Base-by-base conservation (phyloP, 64 coral and sea anemone species). In the Montipora efflorescens region DNA sequence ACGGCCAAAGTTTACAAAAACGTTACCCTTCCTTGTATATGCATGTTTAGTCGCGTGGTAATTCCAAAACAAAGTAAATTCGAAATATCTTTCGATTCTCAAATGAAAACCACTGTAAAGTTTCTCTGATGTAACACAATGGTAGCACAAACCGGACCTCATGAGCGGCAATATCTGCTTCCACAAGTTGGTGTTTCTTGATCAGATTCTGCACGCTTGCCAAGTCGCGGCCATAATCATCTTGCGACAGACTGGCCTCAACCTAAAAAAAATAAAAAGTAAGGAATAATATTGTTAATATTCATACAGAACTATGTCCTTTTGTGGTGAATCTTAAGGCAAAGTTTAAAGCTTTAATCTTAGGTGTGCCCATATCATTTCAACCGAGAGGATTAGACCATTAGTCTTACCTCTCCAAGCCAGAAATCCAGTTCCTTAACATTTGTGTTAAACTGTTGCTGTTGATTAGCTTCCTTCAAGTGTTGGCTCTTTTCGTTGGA, bases 151-250 rank as follows among this genome's bases (percentile, higher is more conserved):
- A 55, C 19, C 87, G 45, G 19, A 97, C 95, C 89, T 99, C 95
- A 46, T 99, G 98, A 44, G 98, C 98, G 71, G 98, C 92, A 25
- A 99, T 87, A 36, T 99, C 98, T 15, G 98, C 95, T 62, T 99
- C 98, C 11, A 99, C 95, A 57, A 99, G 87, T 74, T 99, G 98
- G 79, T 99, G 98, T 70, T 99, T 99, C 90, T 99, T 99, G 52
- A 96, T 94, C 64, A 99, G 75, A 87, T 99, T 99, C 85, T 99
- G 98, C 12, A 96, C 95, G 52, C 98, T 99, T 21, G 98, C 98
- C 78, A 99, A 79, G 66, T 99, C 98, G 71, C 95, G 89, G 19
- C 98, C 98, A 95, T 91, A 96, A 69, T 99, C 98, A 87, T 99
- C 98, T 2, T 95, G 96, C 59, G 98, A 99, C 58, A 99, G 61